Evolutionary conservation across 2,113 vertebrate genomes (phyloP).

Genomic region (Rhinopomastus cyanomelas): DNA sequence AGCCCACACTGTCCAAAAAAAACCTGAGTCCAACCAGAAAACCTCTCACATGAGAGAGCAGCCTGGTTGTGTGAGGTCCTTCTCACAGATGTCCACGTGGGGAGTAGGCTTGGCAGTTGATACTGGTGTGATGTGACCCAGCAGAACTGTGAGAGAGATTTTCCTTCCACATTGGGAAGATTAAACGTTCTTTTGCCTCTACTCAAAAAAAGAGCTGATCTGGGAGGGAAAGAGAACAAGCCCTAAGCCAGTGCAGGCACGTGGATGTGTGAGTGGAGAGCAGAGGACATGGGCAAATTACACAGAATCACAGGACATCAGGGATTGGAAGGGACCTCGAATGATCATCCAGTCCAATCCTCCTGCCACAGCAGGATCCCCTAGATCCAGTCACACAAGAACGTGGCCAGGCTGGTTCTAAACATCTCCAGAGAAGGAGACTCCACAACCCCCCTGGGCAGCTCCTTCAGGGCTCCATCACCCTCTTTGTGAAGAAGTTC

Average conservation of each 20-base stretch:
- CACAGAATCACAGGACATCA: too few species aligned
- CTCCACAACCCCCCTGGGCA: too few species aligned
- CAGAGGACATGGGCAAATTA: neutral
- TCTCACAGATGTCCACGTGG: constrained; percentile 15
- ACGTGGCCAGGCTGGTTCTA: too few species aligned
- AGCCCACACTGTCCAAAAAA: neutral
- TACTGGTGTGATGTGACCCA: neutral
- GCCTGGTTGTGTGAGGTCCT: constrained; percentile 44
- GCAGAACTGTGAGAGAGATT: neutral
- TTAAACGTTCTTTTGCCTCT: neutral
- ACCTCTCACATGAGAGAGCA: neutral
- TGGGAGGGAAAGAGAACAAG: neutral
- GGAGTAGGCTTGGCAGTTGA: constrained; percentile 15
- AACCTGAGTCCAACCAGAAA: neutral
- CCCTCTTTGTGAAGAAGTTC: too few species aligned
- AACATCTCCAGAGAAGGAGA: too few species aligned
- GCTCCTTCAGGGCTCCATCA: too few species aligned
- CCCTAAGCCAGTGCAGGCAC: neutral
- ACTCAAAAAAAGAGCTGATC: neutral
- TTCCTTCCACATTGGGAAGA: neutral
- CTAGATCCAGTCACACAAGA: too few species aligned
- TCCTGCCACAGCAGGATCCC: too few species aligned
- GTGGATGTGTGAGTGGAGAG: neutral
- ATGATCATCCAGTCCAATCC: too few species aligned
- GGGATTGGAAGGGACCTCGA: too few species aligned